A percentile compares a stretch with the other conserved stretches of the same genome.
Conservation (phyloP, 2,113 vertebrate species). For the Bothrops jararaca region DNA sequence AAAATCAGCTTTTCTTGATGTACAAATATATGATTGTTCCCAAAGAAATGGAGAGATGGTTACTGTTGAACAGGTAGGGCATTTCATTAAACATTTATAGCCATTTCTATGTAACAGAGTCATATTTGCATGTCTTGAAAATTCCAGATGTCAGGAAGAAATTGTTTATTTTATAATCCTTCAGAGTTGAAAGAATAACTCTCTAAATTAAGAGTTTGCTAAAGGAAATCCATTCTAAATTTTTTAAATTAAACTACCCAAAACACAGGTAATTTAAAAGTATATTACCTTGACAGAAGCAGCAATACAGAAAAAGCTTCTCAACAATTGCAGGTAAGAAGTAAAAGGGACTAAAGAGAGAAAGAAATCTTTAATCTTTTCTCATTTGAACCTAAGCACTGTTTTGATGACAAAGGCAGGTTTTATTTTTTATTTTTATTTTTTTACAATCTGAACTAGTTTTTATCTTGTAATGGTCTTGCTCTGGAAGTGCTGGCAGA, state of each 20-base stretch:
- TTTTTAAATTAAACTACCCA: conserved; percentile 7
- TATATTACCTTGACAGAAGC: conserved; percentile 11
- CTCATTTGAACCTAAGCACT: neutral
- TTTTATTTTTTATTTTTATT: too few relatives aligned
- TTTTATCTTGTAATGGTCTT: neutral
- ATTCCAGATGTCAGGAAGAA: neutral
- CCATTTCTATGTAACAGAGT: too few relatives aligned
- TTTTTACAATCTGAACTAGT: conserved; percentile 15
- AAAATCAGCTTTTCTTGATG: neutral
- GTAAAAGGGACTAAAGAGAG: neutral
- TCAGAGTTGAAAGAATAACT: neutral
- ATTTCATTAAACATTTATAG: neutral
- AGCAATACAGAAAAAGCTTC: conserved; percentile 4
- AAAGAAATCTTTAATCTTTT: neutral
- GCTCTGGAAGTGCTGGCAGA: conserved; percentile 36
- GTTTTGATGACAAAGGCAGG: neutral
- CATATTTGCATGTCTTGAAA: neutral
- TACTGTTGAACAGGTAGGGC: neutral
- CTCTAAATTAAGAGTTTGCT: neutral
- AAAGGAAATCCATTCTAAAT: conserved; percentile 3
- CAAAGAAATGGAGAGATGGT: neutral
- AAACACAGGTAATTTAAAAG: conserved; percentile 20
- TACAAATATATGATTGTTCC: neutral
- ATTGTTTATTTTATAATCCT: neutral
- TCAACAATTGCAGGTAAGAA: neutral